Base-by-base conservation (phyloP, 2,797 vertebrate species). In the Loriculus beryllinus region DNA sequence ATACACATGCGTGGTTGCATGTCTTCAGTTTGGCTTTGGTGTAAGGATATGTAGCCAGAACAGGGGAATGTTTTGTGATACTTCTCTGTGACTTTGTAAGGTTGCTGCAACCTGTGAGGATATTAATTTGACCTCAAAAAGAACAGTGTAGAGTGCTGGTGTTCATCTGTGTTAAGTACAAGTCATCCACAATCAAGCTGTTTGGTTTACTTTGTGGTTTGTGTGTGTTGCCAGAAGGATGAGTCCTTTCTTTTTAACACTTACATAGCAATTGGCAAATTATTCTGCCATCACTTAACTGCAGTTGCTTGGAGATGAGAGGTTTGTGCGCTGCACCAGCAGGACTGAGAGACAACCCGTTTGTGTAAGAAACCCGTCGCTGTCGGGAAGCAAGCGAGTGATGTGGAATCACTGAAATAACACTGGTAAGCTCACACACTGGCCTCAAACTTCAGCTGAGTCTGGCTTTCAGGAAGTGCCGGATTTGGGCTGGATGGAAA, bases 1-100 rank as follows among this genome's bases (percentile, higher is more conserved):
- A 0, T 3, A 6, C 52, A 13, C 62, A 1, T 1, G 5, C 26
- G 65, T 88, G 56, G 23, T 39, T 64, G 56, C 21, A 1, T 25
- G 7, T 70, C 75, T 80, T 57, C 23, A 2, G 39, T 7, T 62
- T 25, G 21, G 29, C 39, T 86, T 71, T 39, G 51, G 31, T 42
- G 2, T 33, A 17, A 67, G 62, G 60, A 7, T 51, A 7, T 0
- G 23, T 47, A 48, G 37, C 60, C 42, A 40, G 3, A 42, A n/a
- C 25, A 18, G 48, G 12, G 9, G 3, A 5, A 1, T 7, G 25
- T 62, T 68, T 68, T 33, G 9, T 26, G 16, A 4, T 28, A 10
- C 17, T 35, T 59, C 31, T 52, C 10, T 42, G 31, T 47, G 59
- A 54, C 35, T 64, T 70, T 67, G 6, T n/a, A 8, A 68, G 57